These are phyloP conservation scores for Siderastrea radians DNA, from an alignment of 92 coral and sea anemone genomes.

Conservation along the genomic window DNA sequence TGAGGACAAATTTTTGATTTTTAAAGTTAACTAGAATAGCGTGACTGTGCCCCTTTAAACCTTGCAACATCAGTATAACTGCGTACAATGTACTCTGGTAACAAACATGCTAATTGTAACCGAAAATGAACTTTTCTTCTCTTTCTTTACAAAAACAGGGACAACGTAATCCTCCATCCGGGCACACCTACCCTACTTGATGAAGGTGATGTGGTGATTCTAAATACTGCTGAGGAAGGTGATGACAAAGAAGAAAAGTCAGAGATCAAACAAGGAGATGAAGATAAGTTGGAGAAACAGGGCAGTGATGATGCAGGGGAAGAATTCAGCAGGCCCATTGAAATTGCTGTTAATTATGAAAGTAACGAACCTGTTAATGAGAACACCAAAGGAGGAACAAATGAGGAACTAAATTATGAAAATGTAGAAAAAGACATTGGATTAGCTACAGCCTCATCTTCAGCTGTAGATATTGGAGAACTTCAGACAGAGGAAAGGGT, in stretches of 20 bases:
- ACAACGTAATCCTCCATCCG: neutral
- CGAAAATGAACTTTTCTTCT: neutral
- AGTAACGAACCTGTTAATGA: slow-evolving; percentile 6
- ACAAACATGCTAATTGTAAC: no score
- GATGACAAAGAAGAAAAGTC: neutral
- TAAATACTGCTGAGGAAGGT: neutral
- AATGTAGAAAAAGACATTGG: slow-evolving; percentile 10
- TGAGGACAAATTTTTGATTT: no score
- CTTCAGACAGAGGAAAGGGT: neutral
- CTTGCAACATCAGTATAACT: no score
- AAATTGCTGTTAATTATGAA: slow-evolving; percentile 1
- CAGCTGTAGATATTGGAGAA: neutral
- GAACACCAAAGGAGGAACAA: neutral
- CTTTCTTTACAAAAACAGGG: neutral
- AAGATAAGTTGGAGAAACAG: neutral
- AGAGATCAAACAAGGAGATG: neutral
- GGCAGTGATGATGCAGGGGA: slow-evolving; percentile 5
- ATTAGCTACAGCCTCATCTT: slow-evolving; percentile 8
- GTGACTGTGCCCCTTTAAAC: no score
- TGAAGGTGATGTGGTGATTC: slow-evolving; percentile 16
- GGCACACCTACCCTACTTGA: slow-evolving; percentile 8
- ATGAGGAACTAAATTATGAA: slow-evolving; percentile 7
- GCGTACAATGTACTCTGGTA: no score
- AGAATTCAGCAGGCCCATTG: neutral
- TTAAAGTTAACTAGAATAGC: no score